phyloP scores from a whole-genome alignment of 1,140 invertebrate genomes.

The Cherax destructor region DNA sequence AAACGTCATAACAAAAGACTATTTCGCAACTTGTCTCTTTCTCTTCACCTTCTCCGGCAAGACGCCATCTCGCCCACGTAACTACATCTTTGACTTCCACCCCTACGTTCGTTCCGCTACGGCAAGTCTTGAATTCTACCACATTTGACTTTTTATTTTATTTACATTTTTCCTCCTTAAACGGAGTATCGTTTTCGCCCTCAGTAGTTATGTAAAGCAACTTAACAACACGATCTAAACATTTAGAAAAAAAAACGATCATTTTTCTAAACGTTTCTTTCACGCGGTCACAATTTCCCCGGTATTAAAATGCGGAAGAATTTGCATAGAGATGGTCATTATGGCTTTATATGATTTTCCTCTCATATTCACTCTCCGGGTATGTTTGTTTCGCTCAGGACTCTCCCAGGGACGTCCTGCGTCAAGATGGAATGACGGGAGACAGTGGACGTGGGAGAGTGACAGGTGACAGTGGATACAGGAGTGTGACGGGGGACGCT shows the following conservation, averaged over 20 bases:
- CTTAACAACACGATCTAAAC: neutral
- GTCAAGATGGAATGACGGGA: neutral
- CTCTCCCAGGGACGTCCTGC: neutral
- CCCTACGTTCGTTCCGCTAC: no score
- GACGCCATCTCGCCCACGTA: no score
- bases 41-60: no score
- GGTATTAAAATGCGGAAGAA: conserved; percentile 64
- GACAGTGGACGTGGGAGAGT: neutral
- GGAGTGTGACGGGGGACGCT: neutral
- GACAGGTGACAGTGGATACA: neutral
- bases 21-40: no score
- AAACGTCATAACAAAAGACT: no score
- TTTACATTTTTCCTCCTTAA: no score
- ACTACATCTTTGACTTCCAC: no score
- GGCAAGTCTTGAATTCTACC: no score
- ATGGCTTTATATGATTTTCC: conserved; percentile 68
- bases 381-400: conserved; percentile 52
- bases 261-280: conserved; percentile 45
- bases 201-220: no score
- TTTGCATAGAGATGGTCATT: conserved; percentile 69
- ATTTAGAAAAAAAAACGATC: conserved; percentile 40
- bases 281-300: conserved; percentile 60
- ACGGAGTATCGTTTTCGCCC: no score
- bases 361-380: conserved; percentile 65
- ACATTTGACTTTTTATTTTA: no score